phyloP scores from a whole-genome alignment of 2,113 vertebrate genomes.

The Oncorhynchus gorbuscha region DNA sequence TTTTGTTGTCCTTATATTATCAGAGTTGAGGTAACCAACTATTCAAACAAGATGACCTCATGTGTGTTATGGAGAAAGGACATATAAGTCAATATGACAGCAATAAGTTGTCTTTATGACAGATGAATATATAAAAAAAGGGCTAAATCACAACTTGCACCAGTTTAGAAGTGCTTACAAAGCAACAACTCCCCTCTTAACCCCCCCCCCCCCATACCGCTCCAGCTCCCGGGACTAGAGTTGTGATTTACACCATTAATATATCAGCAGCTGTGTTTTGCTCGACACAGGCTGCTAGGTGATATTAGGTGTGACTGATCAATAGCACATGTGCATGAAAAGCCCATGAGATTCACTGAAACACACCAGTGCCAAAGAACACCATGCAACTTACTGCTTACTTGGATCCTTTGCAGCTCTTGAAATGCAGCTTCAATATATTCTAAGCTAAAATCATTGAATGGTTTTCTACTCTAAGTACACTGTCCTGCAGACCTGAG shows the following conservation, averaged over 20 bases:
- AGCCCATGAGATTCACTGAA: constrained; percentile 46
- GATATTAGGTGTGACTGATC: constrained; percentile 69
- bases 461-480: background rate
- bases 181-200: too few species aligned
- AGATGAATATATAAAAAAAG: too few species aligned
- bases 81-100: too few species aligned
- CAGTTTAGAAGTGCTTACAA: too few species aligned
- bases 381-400: constrained; percentile 16
- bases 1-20: too few species aligned
- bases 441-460: background rate
- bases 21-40: too few species aligned
- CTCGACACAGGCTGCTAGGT: constrained; percentile 49
- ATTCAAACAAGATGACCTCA: too few species aligned
- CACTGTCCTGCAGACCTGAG: too few species aligned
- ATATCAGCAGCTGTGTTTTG: constrained; percentile 62
- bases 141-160: too few species aligned
- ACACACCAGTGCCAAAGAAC: constrained; percentile 37
- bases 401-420: background rate
- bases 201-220: background rate
- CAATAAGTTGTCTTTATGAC: too few species aligned
- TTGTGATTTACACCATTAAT: constrained; percentile 48
- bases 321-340: constrained; percentile 59
- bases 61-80: too few species aligned
- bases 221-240: constrained; percentile 6
- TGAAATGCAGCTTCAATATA: background rate